Percentiles rank a stretch among this genome's conserved stretches.
These are phyloP conservation scores for Venustaconcha ellipsiformis DNA, from an alignment of 1,140 invertebrate genomes.

Conservation along the genomic window DNA sequence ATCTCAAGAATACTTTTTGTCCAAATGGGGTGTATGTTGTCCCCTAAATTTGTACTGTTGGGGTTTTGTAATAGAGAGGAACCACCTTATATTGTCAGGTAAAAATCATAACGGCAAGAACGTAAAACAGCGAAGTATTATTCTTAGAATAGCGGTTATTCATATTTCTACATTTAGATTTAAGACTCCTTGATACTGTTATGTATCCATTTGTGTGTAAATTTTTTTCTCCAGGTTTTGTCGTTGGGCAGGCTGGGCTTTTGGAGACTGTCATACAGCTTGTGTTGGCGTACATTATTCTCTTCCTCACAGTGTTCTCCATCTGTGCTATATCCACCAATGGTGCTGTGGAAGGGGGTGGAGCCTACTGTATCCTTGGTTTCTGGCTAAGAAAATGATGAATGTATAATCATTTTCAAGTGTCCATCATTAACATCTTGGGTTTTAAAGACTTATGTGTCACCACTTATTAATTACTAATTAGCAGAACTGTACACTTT, in stretches of 20 bases:
- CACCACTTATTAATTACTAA: background rate
- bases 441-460: background rate
- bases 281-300: constrained; percentile 91
- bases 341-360: constrained; percentile 98
- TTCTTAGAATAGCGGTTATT: too few relatives aligned
- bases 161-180: background rate
- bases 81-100: too few relatives aligned
- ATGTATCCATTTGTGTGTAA: background rate
- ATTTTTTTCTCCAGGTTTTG: constrained; percentile 81
- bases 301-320: constrained; percentile 95
- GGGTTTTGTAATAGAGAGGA: too few relatives aligned
- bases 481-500: background rate
- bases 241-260: constrained; percentile 96
- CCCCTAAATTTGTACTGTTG: too few relatives aligned
- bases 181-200: background rate
- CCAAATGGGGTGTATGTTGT: too few relatives aligned
- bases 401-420: background rate
- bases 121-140: too few relatives aligned
- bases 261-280: constrained; percentile 89
- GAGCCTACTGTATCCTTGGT: constrained; percentile 97
- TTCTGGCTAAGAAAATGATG: background rate
- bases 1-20: too few relatives aligned
- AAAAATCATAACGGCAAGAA: too few relatives aligned
- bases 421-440: background rate
- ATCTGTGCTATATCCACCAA: constrained; percentile 99